Base-by-base conservation (phyloP, 1,140 invertebrate genomes). In the Globodera ellingtonae region DNA sequence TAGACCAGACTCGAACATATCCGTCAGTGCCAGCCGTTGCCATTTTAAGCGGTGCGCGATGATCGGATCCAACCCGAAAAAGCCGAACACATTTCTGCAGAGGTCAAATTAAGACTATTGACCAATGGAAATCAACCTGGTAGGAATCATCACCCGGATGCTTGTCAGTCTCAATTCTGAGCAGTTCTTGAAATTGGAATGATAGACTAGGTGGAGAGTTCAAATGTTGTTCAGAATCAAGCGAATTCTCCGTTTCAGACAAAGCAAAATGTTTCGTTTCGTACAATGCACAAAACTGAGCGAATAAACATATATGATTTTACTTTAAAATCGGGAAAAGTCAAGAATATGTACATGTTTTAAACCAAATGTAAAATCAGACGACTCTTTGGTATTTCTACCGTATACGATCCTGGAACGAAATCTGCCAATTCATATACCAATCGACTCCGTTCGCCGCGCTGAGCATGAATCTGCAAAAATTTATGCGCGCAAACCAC, bases 21-120 rank as follows among this genome's bases (percentile, higher is more conserved):
- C 73, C 79, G 48, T 80, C 79, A 6, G 79, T 56, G 13, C 79
- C 79, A 44, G 70, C 79, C 21, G 79, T 80, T 18, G 48, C 44
- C 79, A 80, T 80, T 67, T 75, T 73, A 47, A 80, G 47, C 50
- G 35, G 72, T 13, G 52, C 13, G 9, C 35, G 15, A 4, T 46
- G 9, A n/a, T 44, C 59, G 65, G 62, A 46, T 70, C 50, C 46
- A 13, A 46, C 13, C 9, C 48, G 62, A 50, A 73, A 80, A 47
- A 80, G 73, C 7, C 72, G 72, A 47, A 80, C 79, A 80, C 79
- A 80, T 48, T 80, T 80, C 79, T 80, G 21, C 21, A 59, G 21
- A 67, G 46, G 24, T 5, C 18, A 48, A 65, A 77, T n/a, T 21
- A n/a, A n/a, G 24, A 62, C 35, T 3, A 15, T 35, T 15, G 65